These are phyloP conservation scores for Liparis tanakae DNA, from an alignment of 2,797 vertebrate species.

Conservation along the genomic window DNA sequence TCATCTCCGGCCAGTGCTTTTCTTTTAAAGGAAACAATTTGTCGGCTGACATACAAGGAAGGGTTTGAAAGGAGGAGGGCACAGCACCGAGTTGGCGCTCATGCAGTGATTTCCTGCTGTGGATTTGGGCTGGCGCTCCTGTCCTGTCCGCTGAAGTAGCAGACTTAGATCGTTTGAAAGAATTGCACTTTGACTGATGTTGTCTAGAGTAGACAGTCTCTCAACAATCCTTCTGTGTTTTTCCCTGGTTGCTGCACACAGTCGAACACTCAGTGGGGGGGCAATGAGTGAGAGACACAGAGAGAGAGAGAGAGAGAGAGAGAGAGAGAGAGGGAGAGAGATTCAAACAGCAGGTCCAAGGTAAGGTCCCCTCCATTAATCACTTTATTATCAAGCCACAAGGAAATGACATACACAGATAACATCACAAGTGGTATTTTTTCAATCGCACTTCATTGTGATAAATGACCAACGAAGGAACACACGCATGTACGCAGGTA, in stretches of 20 bases:
- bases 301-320: not conserved
- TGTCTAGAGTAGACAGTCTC: not conserved
- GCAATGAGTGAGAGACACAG: conserved; percentile 12
- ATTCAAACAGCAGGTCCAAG: conserved; percentile 56
- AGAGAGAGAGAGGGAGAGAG: not conserved
- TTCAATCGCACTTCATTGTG: conserved; percentile 2
- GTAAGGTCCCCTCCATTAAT: conserved; percentile 76
- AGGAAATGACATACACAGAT: conserved; percentile 40
- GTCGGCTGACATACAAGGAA: conserved; percentile 79
- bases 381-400: conserved; percentile 63
- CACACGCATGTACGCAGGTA: not conserved
- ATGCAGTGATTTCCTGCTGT: conserved; percentile 63
- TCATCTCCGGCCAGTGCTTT: conserved; percentile 89
- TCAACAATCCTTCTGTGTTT: not conserved
- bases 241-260: conserved; percentile 1
- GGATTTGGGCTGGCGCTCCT: conserved; percentile 41
- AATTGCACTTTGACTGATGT: too few relatives aligned
- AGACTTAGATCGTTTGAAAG: conserved; percentile 26
- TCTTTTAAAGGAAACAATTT: conserved; percentile 92
- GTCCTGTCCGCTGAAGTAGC: conserved; percentile 35
- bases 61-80: conserved; percentile 66
- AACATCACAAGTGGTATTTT: conserved; percentile 25
- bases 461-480: conserved; percentile 10
- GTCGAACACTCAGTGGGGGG: conserved; percentile 22
- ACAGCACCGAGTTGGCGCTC: conserved; percentile 61